Evolutionary conservation across 53 echinoderm and acorn worm species (phyloP).

Genomic region (Mesocentrotus franciscanus): DNA sequence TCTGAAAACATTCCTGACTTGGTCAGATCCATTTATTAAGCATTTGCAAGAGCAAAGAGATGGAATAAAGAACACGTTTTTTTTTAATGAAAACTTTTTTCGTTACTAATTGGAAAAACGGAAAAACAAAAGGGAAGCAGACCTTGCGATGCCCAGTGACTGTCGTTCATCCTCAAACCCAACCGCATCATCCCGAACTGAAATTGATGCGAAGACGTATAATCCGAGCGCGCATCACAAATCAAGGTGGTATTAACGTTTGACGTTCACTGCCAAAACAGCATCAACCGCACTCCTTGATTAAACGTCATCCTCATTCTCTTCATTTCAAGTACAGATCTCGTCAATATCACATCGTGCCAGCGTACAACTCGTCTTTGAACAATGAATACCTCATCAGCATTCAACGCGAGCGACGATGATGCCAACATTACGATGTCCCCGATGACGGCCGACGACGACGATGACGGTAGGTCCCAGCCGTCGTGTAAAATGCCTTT

Average conservation of each 20-base stretch:
- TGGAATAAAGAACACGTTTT: no score
- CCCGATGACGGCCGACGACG: not conserved
- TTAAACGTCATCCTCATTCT: not conserved
- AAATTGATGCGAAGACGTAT: not conserved
- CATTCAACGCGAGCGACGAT: not conserved
- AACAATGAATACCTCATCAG: not conserved
- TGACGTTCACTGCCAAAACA: not conserved
- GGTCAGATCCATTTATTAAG: no score
- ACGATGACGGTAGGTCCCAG: not conserved
- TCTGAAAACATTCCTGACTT: no score
- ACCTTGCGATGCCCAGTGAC: no score
- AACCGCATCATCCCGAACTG: no score
- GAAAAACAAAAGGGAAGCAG: no score
- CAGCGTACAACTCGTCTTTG: not conserved
- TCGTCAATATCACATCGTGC: not conserved
- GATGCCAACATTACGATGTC: not conserved
- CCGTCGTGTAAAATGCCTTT: not conserved
- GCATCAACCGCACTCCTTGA: not conserved
- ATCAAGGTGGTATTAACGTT: not conserved
- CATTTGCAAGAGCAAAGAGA: no score
- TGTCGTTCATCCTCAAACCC: no score
- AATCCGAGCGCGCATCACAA: conserved; percentile 9
- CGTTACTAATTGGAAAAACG: no score
- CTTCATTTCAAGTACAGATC: not conserved
- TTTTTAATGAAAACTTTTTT: no score